Evolutionary conservation across 64 coral and sea anemone genomes (phyloP).

Genomic region (Stylophora pistillata): DNA sequence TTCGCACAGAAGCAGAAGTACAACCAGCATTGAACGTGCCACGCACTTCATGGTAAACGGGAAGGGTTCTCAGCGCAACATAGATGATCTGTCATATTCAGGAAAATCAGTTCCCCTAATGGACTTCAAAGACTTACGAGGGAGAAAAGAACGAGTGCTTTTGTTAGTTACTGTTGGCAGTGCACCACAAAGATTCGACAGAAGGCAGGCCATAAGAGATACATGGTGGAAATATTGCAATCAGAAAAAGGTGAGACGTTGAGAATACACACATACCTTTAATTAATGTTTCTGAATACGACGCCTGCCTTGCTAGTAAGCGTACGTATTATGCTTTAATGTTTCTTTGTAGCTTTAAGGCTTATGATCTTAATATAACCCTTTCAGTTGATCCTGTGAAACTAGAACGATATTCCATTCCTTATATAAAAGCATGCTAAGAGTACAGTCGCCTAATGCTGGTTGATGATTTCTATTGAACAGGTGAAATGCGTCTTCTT

Average conservation of each 20-base stretch:
- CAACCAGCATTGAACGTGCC: too few species aligned
- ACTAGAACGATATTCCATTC: too few species aligned
- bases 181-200: conserved; percentile 2
- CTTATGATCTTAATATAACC: too few species aligned
- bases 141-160: neutral
- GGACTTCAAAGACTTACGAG: conserved; percentile 13
- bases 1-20: too few species aligned
- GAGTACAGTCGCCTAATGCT: neutral
- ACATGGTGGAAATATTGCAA: conserved; percentile 36
- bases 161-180: conserved; percentile 19
- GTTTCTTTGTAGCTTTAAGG: too few species aligned
- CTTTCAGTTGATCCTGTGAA: too few species aligned
- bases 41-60: neutral
- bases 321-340: too few species aligned
- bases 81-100: neutral
- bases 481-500: conserved; percentile 42
- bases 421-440: too few species aligned
- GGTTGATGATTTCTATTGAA: neutral
- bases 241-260: neutral
- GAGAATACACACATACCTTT: neutral
- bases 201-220: conserved; percentile 7
- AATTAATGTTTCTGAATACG: too few species aligned
- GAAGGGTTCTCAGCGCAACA: neutral
- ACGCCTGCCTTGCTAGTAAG: too few species aligned
- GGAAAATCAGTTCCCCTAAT: neutral